These are phyloP conservation scores for Scolopax mira DNA, from an alignment of 2,113 vertebrate genomes.

Conservation along the genomic window DNA sequence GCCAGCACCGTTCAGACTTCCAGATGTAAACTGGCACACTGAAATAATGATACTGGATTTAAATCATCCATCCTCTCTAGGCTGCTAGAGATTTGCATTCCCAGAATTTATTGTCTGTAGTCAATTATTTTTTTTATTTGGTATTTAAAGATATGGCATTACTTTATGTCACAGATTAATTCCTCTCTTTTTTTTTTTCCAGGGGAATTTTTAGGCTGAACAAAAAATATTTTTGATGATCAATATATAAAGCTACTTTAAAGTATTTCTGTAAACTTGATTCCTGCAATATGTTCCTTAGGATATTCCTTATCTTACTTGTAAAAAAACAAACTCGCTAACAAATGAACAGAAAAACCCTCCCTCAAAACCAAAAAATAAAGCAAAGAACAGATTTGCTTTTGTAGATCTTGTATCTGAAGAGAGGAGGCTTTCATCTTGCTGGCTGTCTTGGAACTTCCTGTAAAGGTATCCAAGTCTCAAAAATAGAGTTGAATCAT, in stretches of 20 bases:
- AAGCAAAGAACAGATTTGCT: not conserved
- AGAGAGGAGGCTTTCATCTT: not conserved
- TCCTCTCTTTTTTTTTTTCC: not conserved
- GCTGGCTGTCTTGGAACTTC: not conserved
- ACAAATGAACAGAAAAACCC: not conserved
- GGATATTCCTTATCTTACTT: not conserved
- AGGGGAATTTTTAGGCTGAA: not conserved
- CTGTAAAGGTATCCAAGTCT: not conserved
- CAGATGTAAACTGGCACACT: not conserved
- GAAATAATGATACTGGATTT: not conserved
- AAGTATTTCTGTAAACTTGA: not conserved
- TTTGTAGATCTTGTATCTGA: not conserved
- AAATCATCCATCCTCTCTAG: not conserved
- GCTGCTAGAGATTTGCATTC: not conserved
- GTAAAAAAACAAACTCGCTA: not conserved
- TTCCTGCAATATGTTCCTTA: not conserved
- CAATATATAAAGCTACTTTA: not conserved
- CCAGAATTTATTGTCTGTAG: not conserved
- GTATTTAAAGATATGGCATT: not conserved
- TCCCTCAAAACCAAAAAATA: not conserved
- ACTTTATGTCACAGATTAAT: rapidly evolving
- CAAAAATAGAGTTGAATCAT: not conserved
- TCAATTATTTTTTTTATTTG: not conserved
- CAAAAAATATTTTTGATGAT: not conserved
- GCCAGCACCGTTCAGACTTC: not conserved